Evolutionary conservation across 2,797 vertebrate species (phyloP).

Genomic region (Sphenopsis melanotis): DNA sequence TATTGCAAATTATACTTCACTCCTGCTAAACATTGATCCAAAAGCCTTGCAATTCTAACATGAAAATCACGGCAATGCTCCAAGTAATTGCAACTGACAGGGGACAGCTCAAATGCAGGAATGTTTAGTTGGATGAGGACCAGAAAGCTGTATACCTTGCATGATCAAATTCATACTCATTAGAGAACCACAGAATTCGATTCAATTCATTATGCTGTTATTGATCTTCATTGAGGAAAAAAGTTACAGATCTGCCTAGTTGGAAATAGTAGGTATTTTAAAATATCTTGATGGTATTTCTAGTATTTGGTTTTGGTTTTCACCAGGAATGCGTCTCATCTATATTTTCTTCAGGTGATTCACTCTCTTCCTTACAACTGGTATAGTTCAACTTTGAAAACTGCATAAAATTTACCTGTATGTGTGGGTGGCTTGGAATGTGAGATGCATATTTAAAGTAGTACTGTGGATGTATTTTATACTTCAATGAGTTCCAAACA

Average conservation of each 20-base stretch:
- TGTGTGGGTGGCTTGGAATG: neutral
- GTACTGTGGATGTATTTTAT: neutral
- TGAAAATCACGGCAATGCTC: neutral
- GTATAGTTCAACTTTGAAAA: neutral
- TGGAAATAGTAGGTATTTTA: neutral
- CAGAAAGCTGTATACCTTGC: neutral
- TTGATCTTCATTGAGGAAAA: neutral
- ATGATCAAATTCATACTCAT: neutral
- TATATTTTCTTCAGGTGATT: neutral
- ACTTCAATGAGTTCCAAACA: neutral
- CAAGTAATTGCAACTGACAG: neutral
- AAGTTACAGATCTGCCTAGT: neutral
- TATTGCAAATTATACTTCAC: neutral
- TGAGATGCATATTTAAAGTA: neutral
- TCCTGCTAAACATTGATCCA: neutral
- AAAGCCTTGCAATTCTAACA: neutral
- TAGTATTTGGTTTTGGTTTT: neutral
- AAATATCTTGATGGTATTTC: neutral
- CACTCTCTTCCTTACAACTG: neutral
- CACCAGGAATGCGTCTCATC: neutral
- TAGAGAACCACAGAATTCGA: neutral
- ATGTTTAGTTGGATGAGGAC: neutral
- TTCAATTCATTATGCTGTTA: neutral
- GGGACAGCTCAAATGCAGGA: neutral
- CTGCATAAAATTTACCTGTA: neutral